A percentile compares a stretch with the other conserved stretches of the same genome.
These are phyloP conservation scores for Phrynosoma blainvillii DNA, from an alignment of 2,113 vertebrate genomes.

Conservation along the genomic window DNA sequence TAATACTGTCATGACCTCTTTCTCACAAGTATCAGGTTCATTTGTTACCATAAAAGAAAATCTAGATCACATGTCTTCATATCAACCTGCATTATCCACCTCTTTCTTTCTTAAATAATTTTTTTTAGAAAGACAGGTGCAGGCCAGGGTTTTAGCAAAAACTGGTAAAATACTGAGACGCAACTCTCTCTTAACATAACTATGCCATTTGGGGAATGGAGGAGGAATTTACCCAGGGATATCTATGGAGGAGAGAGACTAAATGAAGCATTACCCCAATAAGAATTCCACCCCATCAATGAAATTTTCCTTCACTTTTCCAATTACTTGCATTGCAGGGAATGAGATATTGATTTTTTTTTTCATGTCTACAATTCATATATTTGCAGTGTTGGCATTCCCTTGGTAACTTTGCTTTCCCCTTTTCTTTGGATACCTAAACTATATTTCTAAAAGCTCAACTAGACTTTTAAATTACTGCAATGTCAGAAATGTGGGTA, in stretches of 20 bases:
- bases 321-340: no score
- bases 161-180: constrained; percentile 30
- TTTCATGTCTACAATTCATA: no score
- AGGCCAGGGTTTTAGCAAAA: constrained; percentile 44
- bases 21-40: constrained; percentile 71
- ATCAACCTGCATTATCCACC: constrained; percentile 54
- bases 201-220: neutral
- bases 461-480: no score
- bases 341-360: no score
- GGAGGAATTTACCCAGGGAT: neutral
- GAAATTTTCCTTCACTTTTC: no score
- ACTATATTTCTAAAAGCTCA: no score
- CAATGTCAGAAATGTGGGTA: no score
- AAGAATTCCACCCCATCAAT: no score
- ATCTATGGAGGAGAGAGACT: neutral
- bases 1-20: constrained; percentile 51
- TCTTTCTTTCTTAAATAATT: constrained; percentile 29
- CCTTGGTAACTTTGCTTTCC: no score
- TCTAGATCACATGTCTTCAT: constrained; percentile 56
- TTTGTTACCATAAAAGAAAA: constrained; percentile 61
- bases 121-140: constrained; percentile 34
- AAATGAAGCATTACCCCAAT: no score
- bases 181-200: neutral
- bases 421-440: no score
- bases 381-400: no score